Evolutionary conservation across 2,113 vertebrate species (phyloP).

Genomic region (Petromus typicus): DNA sequence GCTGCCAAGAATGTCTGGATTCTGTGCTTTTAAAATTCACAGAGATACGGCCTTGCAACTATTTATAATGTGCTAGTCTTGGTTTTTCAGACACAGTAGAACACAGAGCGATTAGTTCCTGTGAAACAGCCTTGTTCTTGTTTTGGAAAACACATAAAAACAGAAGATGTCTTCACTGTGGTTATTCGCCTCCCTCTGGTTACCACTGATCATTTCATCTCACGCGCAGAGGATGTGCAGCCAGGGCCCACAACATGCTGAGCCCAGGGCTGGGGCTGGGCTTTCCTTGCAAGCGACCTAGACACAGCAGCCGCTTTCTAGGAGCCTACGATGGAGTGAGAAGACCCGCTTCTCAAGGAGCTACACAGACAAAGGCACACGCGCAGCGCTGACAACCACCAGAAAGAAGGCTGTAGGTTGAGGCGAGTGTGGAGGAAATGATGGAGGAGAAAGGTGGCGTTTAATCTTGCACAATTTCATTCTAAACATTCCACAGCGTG

Average conservation of each 20-base stretch:
- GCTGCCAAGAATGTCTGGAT: background rate
- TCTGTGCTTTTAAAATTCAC: background rate
- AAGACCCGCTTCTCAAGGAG: background rate
- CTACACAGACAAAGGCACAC: background rate
- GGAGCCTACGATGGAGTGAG: background rate
- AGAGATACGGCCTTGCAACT: background rate
- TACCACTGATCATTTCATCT: background rate
- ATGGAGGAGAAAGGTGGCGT: background rate
- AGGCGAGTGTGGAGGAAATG: background rate
- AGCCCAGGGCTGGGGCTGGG: background rate
- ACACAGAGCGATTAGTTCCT: constrained; percentile 26
- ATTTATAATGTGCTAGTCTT: background rate
- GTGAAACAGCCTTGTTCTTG: background rate
- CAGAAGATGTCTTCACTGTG: background rate
- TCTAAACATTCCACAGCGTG: background rate
- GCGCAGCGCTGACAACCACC: background rate
- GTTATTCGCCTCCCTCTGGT: background rate
- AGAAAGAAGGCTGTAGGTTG: background rate
- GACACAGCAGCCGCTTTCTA: background rate
- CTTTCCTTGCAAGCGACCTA: background rate
- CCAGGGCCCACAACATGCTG: background rate
- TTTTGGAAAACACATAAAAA: constrained; percentile 32
- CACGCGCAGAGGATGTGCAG: background rate
- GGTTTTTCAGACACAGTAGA: background rate
- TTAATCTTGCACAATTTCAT: background rate